A percentile compares a stretch with the other conserved stretches of the same genome.
These are phyloP conservation scores for Andrena marginata DNA, from an alignment of 2,888 invertebrate genomes.

Conservation along the genomic window DNA sequence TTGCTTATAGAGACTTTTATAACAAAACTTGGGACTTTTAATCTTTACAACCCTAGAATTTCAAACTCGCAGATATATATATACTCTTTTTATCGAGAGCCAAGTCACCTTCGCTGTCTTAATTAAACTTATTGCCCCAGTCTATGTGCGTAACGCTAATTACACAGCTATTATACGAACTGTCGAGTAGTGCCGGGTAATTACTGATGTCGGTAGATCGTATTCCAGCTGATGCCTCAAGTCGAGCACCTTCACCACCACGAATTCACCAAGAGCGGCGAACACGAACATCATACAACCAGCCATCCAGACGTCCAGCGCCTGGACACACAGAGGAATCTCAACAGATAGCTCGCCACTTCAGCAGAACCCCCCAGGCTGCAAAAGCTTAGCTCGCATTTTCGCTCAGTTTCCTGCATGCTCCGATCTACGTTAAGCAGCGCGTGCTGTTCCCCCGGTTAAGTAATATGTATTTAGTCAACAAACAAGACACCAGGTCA, in stretches of 20 bases:
- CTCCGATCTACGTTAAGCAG: neutral
- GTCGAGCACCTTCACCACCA: conserved; percentile 93
- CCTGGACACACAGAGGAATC: conserved; percentile 85
- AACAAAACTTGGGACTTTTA: no score
- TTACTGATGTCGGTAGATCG: conserved; percentile 70
- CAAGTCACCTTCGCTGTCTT: neutral
- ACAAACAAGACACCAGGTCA: neutral
- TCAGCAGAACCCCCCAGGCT: no score
- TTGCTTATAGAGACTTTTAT: no score
- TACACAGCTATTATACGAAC: conserved; percentile 66
- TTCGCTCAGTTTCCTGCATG: neutral
- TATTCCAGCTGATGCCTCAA: conserved; percentile 88
- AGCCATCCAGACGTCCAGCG: conserved; percentile 95
- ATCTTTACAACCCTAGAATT: no score
- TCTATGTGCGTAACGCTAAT: neutral
- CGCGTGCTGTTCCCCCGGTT: neutral
- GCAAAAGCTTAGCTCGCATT: no score
- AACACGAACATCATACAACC: conserved; percentile 95
- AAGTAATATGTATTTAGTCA: neutral
- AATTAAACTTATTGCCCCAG: neutral
- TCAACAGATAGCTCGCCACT: neutral
- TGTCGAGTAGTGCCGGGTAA: conserved; percentile 74
- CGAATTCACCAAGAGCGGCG: conserved; percentile 93
- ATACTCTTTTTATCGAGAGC: neutral
- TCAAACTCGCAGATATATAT: no score